A percentile compares a stretch with the other conserved stretches of the same genome.
Conservation (phyloP, 2,888 invertebrate species). For the Boloria selene region DNA sequence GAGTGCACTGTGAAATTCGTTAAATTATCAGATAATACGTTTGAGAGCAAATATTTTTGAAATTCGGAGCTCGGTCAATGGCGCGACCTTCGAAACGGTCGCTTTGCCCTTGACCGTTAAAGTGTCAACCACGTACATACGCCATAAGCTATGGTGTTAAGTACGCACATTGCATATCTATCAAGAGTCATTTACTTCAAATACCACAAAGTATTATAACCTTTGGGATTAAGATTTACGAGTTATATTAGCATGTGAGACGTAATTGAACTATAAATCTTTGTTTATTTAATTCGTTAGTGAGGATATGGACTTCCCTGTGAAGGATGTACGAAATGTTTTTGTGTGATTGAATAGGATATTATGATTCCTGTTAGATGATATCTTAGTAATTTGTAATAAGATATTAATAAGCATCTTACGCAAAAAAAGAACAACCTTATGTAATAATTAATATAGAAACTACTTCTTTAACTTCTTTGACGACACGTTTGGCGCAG, state of each 20-base stretch:
- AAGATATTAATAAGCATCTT: too few species aligned
- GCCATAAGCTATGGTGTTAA: constrained; percentile 44
- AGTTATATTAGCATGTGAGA: constrained; percentile 23
- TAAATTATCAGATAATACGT: constrained; percentile 22
- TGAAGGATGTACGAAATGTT: constrained; percentile 19
- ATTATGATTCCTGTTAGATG: background rate
- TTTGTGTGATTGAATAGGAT: background rate
- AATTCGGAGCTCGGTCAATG: constrained; percentile 47
- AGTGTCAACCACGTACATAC: constrained; percentile 45
- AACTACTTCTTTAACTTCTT: too few species aligned
- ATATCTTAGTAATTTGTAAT: background rate
- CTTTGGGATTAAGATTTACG: constrained; percentile 22
- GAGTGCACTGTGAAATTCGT: constrained; percentile 14
- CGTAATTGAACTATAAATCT: constrained; percentile 21
- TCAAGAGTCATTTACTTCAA: constrained; percentile 27
- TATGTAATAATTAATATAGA: too few species aligned
- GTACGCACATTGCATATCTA: constrained; percentile 41
- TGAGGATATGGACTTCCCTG: constrained; percentile 31
- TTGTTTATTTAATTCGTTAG: constrained; percentile 26
- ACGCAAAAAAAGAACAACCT: too few species aligned
- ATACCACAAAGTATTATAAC: constrained; percentile 28
- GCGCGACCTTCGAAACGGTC: constrained; percentile 49
- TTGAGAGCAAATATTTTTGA: constrained; percentile 40
- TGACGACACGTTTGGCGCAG: too few species aligned
- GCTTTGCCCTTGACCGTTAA: constrained; percentile 49